These are phyloP conservation scores for Saimiri boliviensis DNA, from an alignment of 2,113 vertebrate species.

Conservation along the genomic window DNA sequence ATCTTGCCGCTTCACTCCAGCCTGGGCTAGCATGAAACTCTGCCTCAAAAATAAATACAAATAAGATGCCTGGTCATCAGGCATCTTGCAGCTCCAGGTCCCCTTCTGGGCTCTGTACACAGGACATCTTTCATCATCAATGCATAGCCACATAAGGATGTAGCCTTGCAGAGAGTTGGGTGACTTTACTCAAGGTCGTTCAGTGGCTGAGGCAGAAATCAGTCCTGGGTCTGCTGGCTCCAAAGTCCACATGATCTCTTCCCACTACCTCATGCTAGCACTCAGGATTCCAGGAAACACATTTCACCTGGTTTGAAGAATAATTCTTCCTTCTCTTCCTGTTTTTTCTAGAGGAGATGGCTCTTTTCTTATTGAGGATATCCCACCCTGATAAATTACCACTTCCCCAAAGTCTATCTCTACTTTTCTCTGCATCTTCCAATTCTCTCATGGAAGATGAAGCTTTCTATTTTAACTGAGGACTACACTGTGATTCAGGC, in stretches of 20 bases:
- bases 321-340: neutral
- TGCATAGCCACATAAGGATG: neutral
- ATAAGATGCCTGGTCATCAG: neutral
- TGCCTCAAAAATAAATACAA: too few species aligned
- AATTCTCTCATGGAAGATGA: neutral
- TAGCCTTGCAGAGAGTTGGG: neutral
- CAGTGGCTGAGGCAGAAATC: neutral
- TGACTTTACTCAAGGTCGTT: neutral
- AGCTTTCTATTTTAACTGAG: neutral
- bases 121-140: neutral
- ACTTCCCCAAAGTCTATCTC: neutral
- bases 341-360: neutral
- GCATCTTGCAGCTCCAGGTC: neutral
- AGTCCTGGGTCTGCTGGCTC: neutral
- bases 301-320: neutral
- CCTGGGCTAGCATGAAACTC: too few species aligned
- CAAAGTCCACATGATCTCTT: neutral
- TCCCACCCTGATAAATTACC: neutral
- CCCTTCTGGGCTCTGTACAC: neutral
- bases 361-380: neutral
- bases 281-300: neutral
- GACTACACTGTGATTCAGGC: neutral
- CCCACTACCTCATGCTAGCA: neutral
- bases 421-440: neutral
- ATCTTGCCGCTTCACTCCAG: too few species aligned